Evolutionary conservation across 2,888 invertebrate genomes (phyloP), one percentile per base, ranked within the genome.

Genomic region (Disparrhopalites patrizii): DNA sequence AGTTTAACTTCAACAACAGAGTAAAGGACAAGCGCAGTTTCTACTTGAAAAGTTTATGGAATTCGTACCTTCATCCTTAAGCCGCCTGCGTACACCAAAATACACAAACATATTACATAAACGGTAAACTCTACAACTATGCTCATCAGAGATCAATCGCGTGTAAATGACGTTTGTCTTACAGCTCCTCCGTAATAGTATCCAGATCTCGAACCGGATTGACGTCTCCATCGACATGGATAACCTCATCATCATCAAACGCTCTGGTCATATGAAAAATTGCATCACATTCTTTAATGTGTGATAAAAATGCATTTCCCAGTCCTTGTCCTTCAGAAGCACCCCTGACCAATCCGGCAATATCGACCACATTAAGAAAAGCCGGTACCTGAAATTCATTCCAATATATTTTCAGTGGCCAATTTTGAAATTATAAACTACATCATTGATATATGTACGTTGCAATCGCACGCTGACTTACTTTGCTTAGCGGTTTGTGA

Each of bases 311-410:
- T 69, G 95, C 96, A 80, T 99, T 99, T 77, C 99, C 99, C 64
- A 99, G 83, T 1, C 99, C 97, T 80, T 97, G 93, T 0, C 99
- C 99, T 79, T 98, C 96, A 3, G 95, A 91, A 1, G 99, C 99
- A 31, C 98, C 99, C 78, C 95, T 93, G 38, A 99, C 99, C 72
- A 99, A 82, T 10, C 99, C 99, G 62, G 99, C 99, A 76, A 99
- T 99, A 79, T 99, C 99, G 31, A 95, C 94, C 33, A 99, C 91
- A 79, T 95, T 98, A 71, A 99, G 82, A 80, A 90, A 99, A 0
- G 98, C 99, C 15, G 99, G 97, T 36, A 99, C 98, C 84, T 96
- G n/a, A n/a, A n/a, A n/a, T n/a, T n/a, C n/a, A n/a, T n/a, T n/a
- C n/a, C n/a, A n/a, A n/a, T n/a, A n/a, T n/a, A n/a, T n/a, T n/a